Evolutionary conservation across 2,797 vertebrate genomes (phyloP).

Genomic region (Brachyrhaphis roseni): DNA sequence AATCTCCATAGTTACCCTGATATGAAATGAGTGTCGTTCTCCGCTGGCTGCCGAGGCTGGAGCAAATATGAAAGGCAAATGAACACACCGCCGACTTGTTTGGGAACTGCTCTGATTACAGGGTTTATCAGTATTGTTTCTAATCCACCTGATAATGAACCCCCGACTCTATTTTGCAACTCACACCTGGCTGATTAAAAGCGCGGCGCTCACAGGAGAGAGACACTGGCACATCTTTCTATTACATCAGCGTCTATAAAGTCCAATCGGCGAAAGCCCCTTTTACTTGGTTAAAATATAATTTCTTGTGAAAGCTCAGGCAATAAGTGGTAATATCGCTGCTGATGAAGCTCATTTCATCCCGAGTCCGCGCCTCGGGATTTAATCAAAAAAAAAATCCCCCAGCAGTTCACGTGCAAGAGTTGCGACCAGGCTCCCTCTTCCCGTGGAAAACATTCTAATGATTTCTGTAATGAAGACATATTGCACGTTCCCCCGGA

Average conservation of each 20-base stretch:
- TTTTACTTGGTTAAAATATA: conserved; percentile 52
- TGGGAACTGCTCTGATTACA: conserved; percentile 53
- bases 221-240: conserved; percentile 28
- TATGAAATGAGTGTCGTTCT: conserved; percentile 59
- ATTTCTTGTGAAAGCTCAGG: conserved; percentile 52
- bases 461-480: conserved; percentile 70
- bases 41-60: conserved; percentile 33
- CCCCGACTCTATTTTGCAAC: conserved; percentile 57
- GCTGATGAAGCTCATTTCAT: conserved; percentile 55
- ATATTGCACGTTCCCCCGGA: conserved; percentile 51
- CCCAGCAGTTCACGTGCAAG: conserved; percentile 42
- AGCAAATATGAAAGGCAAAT: conserved; percentile 63
- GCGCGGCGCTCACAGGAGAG: conserved; percentile 21
- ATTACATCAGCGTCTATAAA: conserved; percentile 19
- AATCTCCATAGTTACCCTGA: conserved; percentile 67
- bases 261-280: conserved; percentile 19
- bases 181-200: conserved; percentile 45
- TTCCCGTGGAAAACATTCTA: conserved; percentile 56
- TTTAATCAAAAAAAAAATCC: conserved; percentile 66
- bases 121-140: conserved; percentile 59
- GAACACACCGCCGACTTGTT: conserved; percentile 66
- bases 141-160: conserved; percentile 69
- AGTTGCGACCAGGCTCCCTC: conserved; percentile 32
- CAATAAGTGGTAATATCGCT: conserved; percentile 58
- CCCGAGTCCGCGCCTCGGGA: conserved; percentile 44